phyloP scores from a whole-genome alignment of 37 sponge, comb jelly and placozoan species.

The Axinella damicornis region DNA sequence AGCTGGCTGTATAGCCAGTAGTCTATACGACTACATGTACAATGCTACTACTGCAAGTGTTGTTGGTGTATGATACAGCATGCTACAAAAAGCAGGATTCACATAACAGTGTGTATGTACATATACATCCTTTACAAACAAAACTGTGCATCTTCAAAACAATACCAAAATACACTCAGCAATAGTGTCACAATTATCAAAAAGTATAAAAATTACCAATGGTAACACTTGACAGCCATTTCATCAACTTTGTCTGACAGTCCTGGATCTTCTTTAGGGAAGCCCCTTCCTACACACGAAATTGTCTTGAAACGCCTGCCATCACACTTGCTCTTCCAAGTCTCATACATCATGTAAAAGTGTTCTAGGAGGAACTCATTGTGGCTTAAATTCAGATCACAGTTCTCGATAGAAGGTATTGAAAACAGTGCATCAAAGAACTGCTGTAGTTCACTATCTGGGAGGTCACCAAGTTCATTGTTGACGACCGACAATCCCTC shows the following conservation, averaged over 20 bases:
- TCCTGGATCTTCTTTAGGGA: background rate
- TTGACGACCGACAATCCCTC: background rate
- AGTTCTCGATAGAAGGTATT: background rate
- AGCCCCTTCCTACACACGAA: background rate
- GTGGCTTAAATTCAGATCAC: slow-evolving; percentile 3
- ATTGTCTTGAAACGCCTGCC: background rate
- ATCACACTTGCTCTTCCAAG: background rate
- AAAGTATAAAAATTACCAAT: background rate
- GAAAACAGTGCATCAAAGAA: slow-evolving; percentile 1
- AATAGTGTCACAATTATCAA: no score
- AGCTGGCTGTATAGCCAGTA: no score
- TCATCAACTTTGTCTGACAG: background rate
- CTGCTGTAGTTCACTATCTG: background rate
- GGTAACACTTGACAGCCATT: slow-evolving; percentile 2
- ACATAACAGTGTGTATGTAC: no score
- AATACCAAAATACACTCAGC: no score
- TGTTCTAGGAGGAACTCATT: background rate
- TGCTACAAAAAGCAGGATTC: no score
- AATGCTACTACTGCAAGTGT: no score
- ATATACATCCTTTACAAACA: no score
- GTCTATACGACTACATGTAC: no score
- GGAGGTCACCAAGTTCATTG: background rate
- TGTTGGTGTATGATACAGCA: no score
- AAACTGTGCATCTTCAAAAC: no score
- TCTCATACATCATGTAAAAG: background rate